phyloP scores from a whole-genome alignment of 2,113 vertebrate genomes.

The Bothrops jararaca region DNA sequence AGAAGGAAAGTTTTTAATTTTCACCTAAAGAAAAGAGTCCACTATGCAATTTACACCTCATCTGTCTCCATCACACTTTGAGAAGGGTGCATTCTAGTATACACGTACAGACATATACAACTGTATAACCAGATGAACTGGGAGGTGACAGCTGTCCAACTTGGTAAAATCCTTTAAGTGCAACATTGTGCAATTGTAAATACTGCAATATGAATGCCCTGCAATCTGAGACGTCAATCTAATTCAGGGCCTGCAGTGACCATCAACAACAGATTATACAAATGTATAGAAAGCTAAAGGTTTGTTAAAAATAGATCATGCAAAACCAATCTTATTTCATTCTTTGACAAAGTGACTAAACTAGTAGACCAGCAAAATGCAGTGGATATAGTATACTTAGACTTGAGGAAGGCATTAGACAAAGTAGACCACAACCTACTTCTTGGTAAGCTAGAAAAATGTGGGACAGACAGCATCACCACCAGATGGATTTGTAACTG shows the following conservation, averaged over 20 bases:
- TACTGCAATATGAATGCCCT: background rate
- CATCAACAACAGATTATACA: rapidly evolving
- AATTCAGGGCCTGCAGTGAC: background rate
- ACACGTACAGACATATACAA: background rate
- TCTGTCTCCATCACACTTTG: conserved; percentile 1
- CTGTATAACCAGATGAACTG: background rate
- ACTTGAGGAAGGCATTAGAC: no score
- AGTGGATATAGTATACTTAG: no score
- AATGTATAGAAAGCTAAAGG: background rate
- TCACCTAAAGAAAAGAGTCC: conserved; percentile 67
- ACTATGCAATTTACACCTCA: conserved; percentile 75
- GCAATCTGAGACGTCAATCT: background rate
- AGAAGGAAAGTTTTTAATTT: conserved; percentile 71
- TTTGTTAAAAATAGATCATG: no score
- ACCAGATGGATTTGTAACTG: no score
- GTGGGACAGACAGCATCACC: no score
- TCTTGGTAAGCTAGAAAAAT: no score
- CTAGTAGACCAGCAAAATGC: no score
- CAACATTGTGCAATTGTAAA: rapidly evolving
- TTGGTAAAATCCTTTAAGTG: rapidly evolving
- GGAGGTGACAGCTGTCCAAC: conserved; percentile 15
- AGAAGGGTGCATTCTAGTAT: background rate
- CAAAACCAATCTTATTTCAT: no score
- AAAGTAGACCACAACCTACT: no score
- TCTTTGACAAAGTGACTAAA: no score